These are phyloP conservation scores for Dinoponera quadriceps DNA, from an alignment of 1,140 invertebrate genomes.

Conservation along the genomic window DNA sequence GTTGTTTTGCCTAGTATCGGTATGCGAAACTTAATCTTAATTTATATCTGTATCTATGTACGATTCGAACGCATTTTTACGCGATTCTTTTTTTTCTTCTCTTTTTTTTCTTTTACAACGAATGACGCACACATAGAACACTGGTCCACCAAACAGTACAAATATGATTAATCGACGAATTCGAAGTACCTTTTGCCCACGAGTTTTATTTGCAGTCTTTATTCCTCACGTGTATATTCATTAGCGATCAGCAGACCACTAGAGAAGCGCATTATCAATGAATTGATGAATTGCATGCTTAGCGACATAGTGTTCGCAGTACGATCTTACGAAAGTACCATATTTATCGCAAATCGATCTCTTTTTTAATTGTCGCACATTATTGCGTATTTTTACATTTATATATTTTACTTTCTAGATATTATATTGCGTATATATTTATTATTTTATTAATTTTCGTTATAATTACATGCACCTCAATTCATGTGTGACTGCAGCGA, in stretches of 20 bases:
- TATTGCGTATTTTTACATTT: background rate
- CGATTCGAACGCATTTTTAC: conserved; percentile 20
- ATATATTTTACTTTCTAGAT: conserved; percentile 9
- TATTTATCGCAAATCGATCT: background rate
- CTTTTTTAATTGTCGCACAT: background rate
- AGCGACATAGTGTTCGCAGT: background rate
- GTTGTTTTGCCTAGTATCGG: conserved; percentile 88
- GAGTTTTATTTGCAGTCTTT: background rate
- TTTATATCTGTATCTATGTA: conserved; percentile 38
- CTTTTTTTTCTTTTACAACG: too few species aligned
- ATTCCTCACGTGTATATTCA: conserved; percentile 4
- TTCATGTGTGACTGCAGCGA: conserved; percentile 70
- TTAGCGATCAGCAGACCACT: conserved; percentile 22
- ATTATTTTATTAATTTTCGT: conserved; percentile 18
- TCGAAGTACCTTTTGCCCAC: background rate
- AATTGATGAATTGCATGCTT: conserved; percentile 29
- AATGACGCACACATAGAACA: conserved; percentile 34
- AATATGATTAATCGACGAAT: conserved; percentile 52
- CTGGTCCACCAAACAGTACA: conserved; percentile 76
- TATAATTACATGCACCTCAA: conserved; percentile 66
- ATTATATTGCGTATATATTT: conserved; percentile 35
- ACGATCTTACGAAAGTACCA: background rate
- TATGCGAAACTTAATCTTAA: conserved; percentile 84
- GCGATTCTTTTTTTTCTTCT: too few species aligned
- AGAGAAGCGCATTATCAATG: conserved; percentile 9